Percentiles rank a stretch among this genome's conserved stretches.
phyloP scores from a whole-genome alignment of 1,140 invertebrate genomes.

The Drosophila rufa region DNA sequence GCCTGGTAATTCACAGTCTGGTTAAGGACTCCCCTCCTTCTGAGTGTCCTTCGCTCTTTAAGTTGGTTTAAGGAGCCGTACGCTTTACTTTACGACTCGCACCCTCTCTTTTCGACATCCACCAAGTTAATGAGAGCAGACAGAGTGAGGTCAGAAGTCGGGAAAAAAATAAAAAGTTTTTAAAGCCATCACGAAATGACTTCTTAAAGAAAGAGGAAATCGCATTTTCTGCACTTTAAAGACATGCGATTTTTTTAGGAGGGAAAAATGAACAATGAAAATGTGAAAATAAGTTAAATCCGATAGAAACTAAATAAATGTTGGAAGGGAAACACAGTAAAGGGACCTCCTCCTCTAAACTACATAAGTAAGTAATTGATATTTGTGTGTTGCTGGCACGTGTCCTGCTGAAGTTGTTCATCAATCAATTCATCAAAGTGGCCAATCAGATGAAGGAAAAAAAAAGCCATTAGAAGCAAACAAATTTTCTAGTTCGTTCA shows the following conservation, averaged over 20 bases:
- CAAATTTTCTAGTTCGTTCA: too few species aligned
- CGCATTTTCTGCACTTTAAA: too few species aligned
- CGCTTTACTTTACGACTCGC: slow-evolving; percentile 20
- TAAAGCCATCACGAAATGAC: slow-evolving; percentile 16
- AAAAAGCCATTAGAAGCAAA: too few species aligned
- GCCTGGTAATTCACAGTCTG: slow-evolving; percentile 12
- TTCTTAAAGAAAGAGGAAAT: too few species aligned
- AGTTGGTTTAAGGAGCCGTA: slow-evolving; percentile 44
- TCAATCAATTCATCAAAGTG: slow-evolving; percentile 8
- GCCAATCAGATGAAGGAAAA: slow-evolving; percentile 30
- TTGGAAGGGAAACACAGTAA: too few species aligned
- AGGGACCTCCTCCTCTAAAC: not conserved
- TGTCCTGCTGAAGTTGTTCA: slow-evolving; percentile 11
- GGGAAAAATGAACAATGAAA: not conserved
- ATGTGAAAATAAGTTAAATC: too few species aligned
- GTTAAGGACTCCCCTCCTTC: slow-evolving; percentile 16
- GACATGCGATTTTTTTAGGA: not conserved
- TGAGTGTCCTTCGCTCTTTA: slow-evolving; percentile 22
- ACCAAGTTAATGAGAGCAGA: slow-evolving; percentile 4
- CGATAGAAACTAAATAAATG: too few species aligned
- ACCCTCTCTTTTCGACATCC: not conserved
- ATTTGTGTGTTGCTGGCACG: slow-evolving; percentile 15
- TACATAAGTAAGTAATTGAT: slow-evolving; percentile 8
- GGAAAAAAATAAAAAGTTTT: not conserved
- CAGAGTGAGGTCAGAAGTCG: not conserved